Evolutionary conservation across 2,888 invertebrate species (phyloP).

Genomic region (Pyralis farinalis): DNA sequence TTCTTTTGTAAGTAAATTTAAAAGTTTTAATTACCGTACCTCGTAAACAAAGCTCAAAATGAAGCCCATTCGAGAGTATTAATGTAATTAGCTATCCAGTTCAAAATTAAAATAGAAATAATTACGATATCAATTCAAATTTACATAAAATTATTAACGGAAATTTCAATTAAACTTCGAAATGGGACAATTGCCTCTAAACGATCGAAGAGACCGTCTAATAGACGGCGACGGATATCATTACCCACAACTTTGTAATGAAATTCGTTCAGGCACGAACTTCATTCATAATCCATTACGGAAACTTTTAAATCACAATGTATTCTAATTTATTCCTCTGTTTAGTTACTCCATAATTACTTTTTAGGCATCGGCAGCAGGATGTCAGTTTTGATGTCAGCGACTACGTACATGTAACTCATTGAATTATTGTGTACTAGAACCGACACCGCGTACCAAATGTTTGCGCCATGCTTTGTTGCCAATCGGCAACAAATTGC

Average conservation of each 20-base stretch:
- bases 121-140: too few relatives aligned
- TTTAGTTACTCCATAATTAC: background rate
- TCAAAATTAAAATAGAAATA: too few relatives aligned
- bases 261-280: background rate
- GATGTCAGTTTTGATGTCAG: constrained; percentile 9
- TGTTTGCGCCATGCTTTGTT: too few relatives aligned
- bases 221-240: background rate
- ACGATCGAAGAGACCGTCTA: background rate
- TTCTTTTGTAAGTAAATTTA: too few relatives aligned
- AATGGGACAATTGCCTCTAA: background rate
- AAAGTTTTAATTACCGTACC: too few relatives aligned
- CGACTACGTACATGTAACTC: too few relatives aligned
- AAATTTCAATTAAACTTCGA: background rate
- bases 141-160: background rate
- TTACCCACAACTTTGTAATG: background rate
- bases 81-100: too few relatives aligned
- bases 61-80: too few relatives aligned
- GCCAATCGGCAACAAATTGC: too few relatives aligned
- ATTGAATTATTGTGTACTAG: too few relatives aligned
- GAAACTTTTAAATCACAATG: background rate
- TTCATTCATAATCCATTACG: background rate
- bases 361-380: background rate
- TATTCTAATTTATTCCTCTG: background rate
- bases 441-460: too few relatives aligned
- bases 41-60: too few relatives aligned